These are phyloP conservation scores for Drosophila melanica DNA, from an alignment of 1,140 invertebrate species.

Conservation along the genomic window DNA sequence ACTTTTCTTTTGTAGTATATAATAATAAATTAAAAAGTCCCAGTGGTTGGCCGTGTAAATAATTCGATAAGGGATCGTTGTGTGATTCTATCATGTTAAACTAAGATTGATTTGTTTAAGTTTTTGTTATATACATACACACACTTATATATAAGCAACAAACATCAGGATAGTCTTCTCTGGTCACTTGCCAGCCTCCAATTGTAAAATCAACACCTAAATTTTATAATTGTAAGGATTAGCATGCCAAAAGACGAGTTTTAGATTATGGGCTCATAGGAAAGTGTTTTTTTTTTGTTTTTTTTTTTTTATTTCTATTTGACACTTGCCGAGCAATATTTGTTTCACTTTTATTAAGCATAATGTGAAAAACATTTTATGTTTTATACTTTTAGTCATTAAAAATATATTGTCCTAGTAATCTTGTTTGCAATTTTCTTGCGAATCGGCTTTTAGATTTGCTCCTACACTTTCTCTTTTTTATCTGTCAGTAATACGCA, in stretches of 20 bases:
- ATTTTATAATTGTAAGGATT: constrained; percentile 10
- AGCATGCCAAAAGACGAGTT: neutral
- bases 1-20: constrained; percentile 19
- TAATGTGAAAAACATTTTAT: constrained; percentile 3
- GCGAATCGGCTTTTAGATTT: neutral
- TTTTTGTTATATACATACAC: constrained; percentile 28
- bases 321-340: constrained; percentile 8
- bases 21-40: constrained; percentile 16
- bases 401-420: neutral
- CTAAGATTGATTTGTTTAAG: constrained; percentile 39
- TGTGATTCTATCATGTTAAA: constrained; percentile 39
- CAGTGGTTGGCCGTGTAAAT: constrained; percentile 34
- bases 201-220: constrained; percentile 5
- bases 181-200: constrained; percentile 11
- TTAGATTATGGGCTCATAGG: neutral
- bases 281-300: constrained; percentile 1
- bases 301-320: neutral
- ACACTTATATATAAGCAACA: constrained; percentile 9
- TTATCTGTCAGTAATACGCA: neutral
- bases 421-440: neutral
- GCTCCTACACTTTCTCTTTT: neutral
- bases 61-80: constrained; percentile 38
- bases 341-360: constrained; percentile 8
- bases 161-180: constrained; percentile 19
- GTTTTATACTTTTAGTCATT: neutral